A percentile compares a stretch with the other conserved stretches of the same genome.
phyloP scores from a whole-genome alignment of 2,888 invertebrate species.

The Drosophila suboccidentalis region DNA sequence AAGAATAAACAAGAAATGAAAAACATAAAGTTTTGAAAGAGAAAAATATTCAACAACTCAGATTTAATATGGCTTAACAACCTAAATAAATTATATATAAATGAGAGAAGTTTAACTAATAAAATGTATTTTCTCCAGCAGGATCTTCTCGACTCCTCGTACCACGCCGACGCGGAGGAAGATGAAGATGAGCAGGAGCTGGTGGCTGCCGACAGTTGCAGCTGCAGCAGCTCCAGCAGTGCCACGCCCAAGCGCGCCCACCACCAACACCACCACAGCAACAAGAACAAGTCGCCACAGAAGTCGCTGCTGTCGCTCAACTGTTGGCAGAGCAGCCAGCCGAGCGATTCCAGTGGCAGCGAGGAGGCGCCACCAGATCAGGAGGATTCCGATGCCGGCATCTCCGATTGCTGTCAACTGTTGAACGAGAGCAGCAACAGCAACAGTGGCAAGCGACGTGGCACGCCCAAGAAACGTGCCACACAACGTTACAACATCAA shows the following conservation, averaged over 20 bases:
- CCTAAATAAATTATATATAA: too few relatives aligned
- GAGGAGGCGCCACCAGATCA: conserved; percentile 39
- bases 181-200: conserved; percentile 66
- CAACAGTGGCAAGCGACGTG: conserved; percentile 45
- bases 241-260: conserved; percentile 52
- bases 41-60: too few relatives aligned
- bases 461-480: conserved; percentile 49
- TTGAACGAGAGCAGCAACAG: conserved; percentile 57
- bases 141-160: conserved; percentile 78
- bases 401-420: conserved; percentile 82
- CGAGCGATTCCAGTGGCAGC: conserved; percentile 67
- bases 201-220: conserved; percentile 59
- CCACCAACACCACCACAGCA: neutral
- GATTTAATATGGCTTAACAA: too few relatives aligned
- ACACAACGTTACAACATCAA: conserved; percentile 50
- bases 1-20: too few relatives aligned
- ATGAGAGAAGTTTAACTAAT: conserved; percentile 1
- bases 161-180: conserved; percentile 79
- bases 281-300: conserved; percentile 67
- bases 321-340: conserved; percentile 76
- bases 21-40: too few relatives aligned
- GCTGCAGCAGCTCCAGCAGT: conserved; percentile 55
- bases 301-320: conserved; percentile 76
- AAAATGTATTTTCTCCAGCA: conserved; percentile 41
- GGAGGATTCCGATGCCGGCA: conserved; percentile 75